phyloP scores from a whole-genome alignment of 1,140 invertebrate species.

The Trigoniulus corallinus region DNA sequence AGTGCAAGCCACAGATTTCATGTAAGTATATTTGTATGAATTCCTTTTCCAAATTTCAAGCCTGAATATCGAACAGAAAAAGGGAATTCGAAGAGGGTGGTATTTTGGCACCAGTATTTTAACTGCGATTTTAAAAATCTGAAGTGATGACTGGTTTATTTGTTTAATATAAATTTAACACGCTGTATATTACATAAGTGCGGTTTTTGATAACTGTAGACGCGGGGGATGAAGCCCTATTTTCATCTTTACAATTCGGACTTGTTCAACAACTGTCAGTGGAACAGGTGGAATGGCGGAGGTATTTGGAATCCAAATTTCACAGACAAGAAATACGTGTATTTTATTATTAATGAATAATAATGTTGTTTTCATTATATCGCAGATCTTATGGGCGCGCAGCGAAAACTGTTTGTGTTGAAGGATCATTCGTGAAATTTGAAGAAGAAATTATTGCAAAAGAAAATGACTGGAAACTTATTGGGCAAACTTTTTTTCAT shows the following conservation, averaged over 20 bases:
- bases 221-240: slow-evolving; percentile 72
- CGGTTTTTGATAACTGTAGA: slow-evolving; percentile 36
- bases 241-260: slow-evolving; percentile 57
- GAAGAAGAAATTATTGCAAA: slow-evolving; percentile 36
- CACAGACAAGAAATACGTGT: slow-evolving; percentile 40
- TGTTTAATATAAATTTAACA: too few species aligned
- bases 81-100: neutral
- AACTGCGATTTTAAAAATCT: too few species aligned
- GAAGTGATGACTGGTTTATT: too few species aligned
- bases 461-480: slow-evolving; percentile 47
- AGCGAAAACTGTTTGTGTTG: slow-evolving; percentile 43
- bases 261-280: slow-evolving; percentile 60
- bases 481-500: slow-evolving; percentile 77
- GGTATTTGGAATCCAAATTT: slow-evolving; percentile 38
- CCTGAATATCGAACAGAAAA: neutral
- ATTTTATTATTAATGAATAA: slow-evolving; percentile 31
- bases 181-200: too few species aligned
- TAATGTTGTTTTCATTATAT: slow-evolving; percentile 5
- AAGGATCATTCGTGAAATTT: slow-evolving; percentile 70
- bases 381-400: slow-evolving; percentile 32
- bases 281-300: slow-evolving; percentile 75
- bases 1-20: neutral
- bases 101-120: too few species aligned
- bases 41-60: neutral
- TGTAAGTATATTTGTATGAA: neutral